Conservation (phyloP, 2,888 invertebrate genomes). For the Junonia oenone region DNA sequence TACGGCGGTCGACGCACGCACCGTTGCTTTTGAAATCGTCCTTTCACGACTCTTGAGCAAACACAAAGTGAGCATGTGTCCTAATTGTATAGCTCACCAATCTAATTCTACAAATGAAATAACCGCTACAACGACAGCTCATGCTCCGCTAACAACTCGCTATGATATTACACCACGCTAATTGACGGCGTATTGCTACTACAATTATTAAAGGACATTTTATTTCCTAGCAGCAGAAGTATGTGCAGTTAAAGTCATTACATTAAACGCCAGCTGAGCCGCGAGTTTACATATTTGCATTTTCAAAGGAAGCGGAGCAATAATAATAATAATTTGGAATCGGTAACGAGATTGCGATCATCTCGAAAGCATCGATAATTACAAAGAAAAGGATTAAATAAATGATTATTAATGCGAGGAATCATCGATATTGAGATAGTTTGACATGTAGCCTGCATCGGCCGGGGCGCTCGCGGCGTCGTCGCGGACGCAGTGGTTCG, state of each 20-base stretch:
- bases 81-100: conserved; percentile 51
- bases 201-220: conserved; percentile 15
- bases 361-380: conserved; percentile 47
- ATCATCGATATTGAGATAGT: conserved; percentile 63
- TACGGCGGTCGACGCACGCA: conserved; percentile 46
- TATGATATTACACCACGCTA: conserved; percentile 47
- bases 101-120: conserved; percentile 54
- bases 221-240: conserved; percentile 1
- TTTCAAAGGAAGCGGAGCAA: background rate
- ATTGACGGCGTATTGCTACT: conserved; percentile 38
- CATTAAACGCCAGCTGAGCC: background rate
- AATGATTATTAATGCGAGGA: conserved; percentile 59
- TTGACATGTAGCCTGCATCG: conserved; percentile 50
- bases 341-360: conserved; percentile 34
- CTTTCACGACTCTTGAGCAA: conserved; percentile 69
- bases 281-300: background rate
- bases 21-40: conserved; percentile 55
- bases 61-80: conserved; percentile 67
- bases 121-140: conserved; percentile 44
- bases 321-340: conserved; percentile 9
- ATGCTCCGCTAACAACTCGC: conserved; percentile 53
- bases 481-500: conserved; percentile 38
- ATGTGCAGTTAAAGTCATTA: background rate
- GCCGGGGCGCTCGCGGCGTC: conserved; percentile 50
- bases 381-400: conserved; percentile 55